Evolutionary conservation across 2,888 invertebrate genomes (phyloP).

Genomic region (Cantharis rufa): DNA sequence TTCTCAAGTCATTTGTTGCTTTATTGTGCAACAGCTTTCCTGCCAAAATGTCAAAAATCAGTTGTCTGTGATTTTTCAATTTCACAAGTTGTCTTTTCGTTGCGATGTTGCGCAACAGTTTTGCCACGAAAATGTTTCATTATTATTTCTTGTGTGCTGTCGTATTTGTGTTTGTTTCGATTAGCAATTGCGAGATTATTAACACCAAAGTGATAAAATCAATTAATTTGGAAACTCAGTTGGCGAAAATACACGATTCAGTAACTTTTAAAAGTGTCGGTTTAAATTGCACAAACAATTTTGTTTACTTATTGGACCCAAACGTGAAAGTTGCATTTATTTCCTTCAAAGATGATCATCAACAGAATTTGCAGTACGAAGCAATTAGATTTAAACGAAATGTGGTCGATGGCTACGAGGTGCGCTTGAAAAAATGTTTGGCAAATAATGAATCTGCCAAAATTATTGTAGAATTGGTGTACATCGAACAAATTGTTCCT

Average conservation of each 20-base stretch:
- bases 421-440: not conserved
- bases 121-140: slow-evolving; percentile 1
- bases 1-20: not conserved
- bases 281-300: not conserved
- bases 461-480: slow-evolving; percentile 5
- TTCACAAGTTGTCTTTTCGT: not conserved
- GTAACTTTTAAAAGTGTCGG: slow-evolving; percentile 16
- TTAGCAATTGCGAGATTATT: slow-evolving; percentile 15
- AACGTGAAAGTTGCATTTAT: slow-evolving; percentile 10
- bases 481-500: slow-evolving; percentile 7
- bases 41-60: not conserved
- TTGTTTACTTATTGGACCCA: slow-evolving; percentile 23
- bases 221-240: slow-evolving; percentile 26
- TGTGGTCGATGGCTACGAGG: not conserved
- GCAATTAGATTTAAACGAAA: not conserved
- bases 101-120: not conserved
- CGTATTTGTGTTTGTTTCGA: slow-evolving; percentile 7
- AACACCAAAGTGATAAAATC: slow-evolving; percentile 22
- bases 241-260: slow-evolving; percentile 16
- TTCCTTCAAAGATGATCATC: slow-evolving; percentile 10
- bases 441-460: not conserved
- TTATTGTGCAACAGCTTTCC: too few species aligned
- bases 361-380: not conserved
- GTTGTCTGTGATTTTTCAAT: not conserved
- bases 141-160: slow-evolving; percentile 1